Percentiles rank a stretch among this genome's conserved stretches.
Conservation (phyloP, 1,140 invertebrate genomes). For the Lucilia cuprina region DNA sequence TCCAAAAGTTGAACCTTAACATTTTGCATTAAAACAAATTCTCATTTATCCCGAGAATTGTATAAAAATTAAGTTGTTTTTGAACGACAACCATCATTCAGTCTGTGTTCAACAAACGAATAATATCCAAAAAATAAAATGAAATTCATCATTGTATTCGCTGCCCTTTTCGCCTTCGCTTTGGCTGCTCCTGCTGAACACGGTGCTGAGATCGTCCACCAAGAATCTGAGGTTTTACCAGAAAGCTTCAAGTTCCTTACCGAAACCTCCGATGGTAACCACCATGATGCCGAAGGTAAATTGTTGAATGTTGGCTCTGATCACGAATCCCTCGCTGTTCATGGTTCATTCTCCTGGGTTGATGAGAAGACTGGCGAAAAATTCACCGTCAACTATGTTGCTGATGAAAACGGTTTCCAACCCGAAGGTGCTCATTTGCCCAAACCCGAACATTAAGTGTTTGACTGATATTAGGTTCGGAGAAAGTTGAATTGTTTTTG, state of each 20-base stretch:
- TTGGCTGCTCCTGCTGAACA: conserved; percentile 32
- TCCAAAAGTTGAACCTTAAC: too few species aligned
- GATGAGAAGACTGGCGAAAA: conserved; percentile 52
- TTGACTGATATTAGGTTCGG: too few species aligned
- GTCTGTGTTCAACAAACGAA: conserved; percentile 13
- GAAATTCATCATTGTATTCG: conserved; percentile 54
- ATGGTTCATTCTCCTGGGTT: conserved; percentile 71
- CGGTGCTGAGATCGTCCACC: conserved; percentile 32
- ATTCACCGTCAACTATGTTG: conserved; percentile 43
- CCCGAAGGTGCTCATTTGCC: conserved; percentile 70
- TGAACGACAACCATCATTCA: conserved; percentile 35
- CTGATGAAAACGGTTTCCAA: conserved; percentile 65
- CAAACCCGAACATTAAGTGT: conserved; percentile 57
- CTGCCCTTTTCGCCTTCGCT: conserved; percentile 49
- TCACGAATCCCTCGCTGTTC: conserved; percentile 65
- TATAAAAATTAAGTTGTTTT: background rate
- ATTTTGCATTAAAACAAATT: too few species aligned
- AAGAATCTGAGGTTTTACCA: conserved; percentile 54
- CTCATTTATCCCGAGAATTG: too few species aligned
- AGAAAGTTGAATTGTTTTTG: too few species aligned
- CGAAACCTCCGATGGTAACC: conserved; percentile 72
- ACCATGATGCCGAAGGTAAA: conserved; percentile 70
- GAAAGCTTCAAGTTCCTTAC: conserved; percentile 63
- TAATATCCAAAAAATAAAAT: conserved; percentile 42
- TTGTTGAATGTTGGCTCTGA: conserved; percentile 67